Percentiles rank a stretch among this genome's conserved stretches.
These are phyloP conservation scores for Galeopterus variegatus DNA, from an alignment of 2,113 vertebrate species.

Conservation along the genomic window DNA sequence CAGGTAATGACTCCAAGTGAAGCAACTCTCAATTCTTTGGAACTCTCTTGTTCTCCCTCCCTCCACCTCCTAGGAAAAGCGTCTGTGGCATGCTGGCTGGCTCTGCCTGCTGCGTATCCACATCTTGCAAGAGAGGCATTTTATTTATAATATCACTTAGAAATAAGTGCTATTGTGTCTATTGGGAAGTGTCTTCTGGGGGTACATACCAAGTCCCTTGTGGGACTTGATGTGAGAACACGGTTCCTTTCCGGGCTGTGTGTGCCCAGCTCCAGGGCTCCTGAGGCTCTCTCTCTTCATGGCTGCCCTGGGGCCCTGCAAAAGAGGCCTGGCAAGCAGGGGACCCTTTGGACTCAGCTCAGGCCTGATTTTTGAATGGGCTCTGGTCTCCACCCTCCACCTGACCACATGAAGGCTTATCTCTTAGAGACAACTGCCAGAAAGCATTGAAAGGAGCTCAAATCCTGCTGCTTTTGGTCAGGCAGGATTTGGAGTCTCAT, in stretches of 20 bases:
- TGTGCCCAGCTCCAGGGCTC: not conserved
- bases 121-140: not conserved
- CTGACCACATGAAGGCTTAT: not conserved
- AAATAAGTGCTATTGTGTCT: not conserved
- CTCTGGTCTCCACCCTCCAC: rapidly evolving
- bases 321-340: not conserved
- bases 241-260: not conserved
- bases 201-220: not conserved
- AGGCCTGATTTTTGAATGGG: not conserved
- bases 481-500: not conserved
- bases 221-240: not conserved
- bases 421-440: not conserved
- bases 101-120: not conserved
- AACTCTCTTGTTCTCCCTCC: constrained; percentile 32
- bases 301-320: not conserved
- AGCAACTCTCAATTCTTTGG: constrained; percentile 31
- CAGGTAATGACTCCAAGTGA: not conserved
- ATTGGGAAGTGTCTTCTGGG: not conserved
- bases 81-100: not conserved
- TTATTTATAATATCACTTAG: too few species aligned
- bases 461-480: not conserved
- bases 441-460: not conserved
- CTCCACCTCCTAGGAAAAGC: not conserved
- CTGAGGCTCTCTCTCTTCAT: not conserved
- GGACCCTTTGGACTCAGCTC: not conserved